Percentiles rank a stretch among this genome's conserved stretches.
phyloP scores from a whole-genome alignment of 2,888 invertebrate species.

The Lepidocyrtoides sp. region DNA sequence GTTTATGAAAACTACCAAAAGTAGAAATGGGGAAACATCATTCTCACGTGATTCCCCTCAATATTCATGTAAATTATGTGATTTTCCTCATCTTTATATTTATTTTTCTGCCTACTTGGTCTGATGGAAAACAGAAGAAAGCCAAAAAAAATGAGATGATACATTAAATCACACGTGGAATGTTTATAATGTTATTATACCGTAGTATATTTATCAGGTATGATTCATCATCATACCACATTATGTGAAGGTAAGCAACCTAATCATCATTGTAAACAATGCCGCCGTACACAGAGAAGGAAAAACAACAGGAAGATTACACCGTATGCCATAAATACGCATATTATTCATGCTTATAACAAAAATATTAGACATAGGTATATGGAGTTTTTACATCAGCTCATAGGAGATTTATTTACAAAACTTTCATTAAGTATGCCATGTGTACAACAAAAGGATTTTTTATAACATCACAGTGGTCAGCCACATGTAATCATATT shows the following conservation, averaged over 20 bases:
- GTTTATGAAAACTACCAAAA: conserved; percentile 33
- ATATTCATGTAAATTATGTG: conserved; percentile 78
- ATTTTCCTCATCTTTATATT: conserved; percentile 61
- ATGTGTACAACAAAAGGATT: conserved; percentile 10
- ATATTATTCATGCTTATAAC: too few species aligned
- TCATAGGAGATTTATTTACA: too few species aligned
- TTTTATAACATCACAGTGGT: conserved; percentile 24
- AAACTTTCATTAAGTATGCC: too few species aligned
- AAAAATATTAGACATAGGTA: too few species aligned
- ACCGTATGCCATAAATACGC: neutral
- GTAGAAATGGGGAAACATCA: conserved; percentile 59
- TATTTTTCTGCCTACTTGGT: neutral
- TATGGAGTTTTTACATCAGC: too few species aligned
- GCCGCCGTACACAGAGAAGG: neutral
- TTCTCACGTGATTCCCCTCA: conserved; percentile 76
- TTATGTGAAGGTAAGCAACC: neutral
- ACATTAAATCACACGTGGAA: conserved; percentile 66
- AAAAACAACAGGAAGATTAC: neutral
- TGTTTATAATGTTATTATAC: conserved; percentile 2
- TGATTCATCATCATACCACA: conserved; percentile 41
- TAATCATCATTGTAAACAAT: conserved; percentile 8
- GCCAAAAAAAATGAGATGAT: conserved; percentile 70
- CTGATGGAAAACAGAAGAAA: conserved; percentile 43
- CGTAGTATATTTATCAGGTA: conserved; percentile 22
- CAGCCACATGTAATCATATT: conserved; percentile 20